Evolutionary conservation across 2,797 vertebrate genomes (phyloP).

Genomic region (Nannoperca australis): DNA sequence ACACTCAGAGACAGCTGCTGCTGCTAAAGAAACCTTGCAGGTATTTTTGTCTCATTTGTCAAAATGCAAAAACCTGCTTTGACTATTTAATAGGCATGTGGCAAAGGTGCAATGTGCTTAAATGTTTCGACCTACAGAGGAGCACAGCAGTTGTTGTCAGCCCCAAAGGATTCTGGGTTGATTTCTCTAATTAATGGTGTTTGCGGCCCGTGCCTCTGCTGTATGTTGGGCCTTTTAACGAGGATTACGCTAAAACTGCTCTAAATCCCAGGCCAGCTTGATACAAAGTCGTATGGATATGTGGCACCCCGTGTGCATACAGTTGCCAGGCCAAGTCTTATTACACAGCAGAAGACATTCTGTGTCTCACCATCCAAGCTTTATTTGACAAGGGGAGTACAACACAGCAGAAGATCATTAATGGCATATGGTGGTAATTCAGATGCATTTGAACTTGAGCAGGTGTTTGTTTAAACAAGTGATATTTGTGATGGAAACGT

Average conservation of each 20-base stretch:
- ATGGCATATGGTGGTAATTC: constrained; percentile 40
- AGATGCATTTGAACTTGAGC: constrained; percentile 34
- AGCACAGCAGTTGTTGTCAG: not conserved
- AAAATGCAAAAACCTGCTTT: constrained; percentile 2
- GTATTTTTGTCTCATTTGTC: not conserved
- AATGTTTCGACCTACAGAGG: not conserved
- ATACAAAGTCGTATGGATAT: not conserved
- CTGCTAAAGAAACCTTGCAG: constrained; percentile 1
- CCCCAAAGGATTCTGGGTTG: not conserved
- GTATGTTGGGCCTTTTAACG: constrained; percentile 24
- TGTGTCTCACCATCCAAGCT: constrained; percentile 9
- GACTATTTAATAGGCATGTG: not conserved
- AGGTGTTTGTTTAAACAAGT: constrained; percentile 16
- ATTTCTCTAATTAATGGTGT: not conserved
- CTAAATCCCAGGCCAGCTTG: constrained; percentile 12
- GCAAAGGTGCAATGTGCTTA: not conserved
- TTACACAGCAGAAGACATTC: constrained; percentile 15
- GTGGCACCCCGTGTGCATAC: constrained; percentile 3
- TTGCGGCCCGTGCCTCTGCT: not conserved
- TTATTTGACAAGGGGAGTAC: constrained; percentile 31
- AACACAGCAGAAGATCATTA: constrained; percentile 28
- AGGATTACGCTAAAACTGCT: constrained; percentile 12
- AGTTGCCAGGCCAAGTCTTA: constrained; percentile 30
- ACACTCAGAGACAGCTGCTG: not conserved
- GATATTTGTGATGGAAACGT: constrained; percentile 26